Conservation (phyloP, 2,113 vertebrate genomes). For the Panthera uncia region DNA sequence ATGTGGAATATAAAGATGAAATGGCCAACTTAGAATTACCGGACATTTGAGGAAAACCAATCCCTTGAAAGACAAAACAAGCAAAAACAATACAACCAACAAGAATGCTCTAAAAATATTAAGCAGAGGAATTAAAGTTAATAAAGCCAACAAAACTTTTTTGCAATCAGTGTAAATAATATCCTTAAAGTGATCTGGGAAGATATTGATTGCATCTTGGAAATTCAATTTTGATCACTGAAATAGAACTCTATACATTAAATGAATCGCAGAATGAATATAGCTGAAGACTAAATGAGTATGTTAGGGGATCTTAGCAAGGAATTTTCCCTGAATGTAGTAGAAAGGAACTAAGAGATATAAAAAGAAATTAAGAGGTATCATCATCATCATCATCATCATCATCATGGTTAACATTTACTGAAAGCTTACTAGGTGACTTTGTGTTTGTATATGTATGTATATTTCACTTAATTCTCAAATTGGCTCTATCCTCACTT, state of each 20-base stretch:
- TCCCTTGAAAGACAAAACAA: neutral
- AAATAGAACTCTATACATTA: neutral
- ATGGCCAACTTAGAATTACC: neutral
- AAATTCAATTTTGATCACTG: conserved; percentile 5
- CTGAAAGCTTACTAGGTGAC: neutral
- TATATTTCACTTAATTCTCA: neutral
- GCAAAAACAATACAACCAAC: neutral
- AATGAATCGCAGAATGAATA: neutral
- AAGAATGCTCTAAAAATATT: neutral
- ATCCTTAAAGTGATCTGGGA: neutral
- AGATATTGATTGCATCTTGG: neutral
- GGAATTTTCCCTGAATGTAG: neutral
- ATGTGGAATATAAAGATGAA: conserved; percentile 31
- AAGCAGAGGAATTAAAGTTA: neutral
- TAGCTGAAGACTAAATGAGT: neutral
- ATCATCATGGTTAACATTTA: neutral
- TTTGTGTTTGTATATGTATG: neutral
- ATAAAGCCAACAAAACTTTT: neutral
- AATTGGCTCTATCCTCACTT: neutral
- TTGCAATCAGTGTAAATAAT: neutral
- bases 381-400: neutral
- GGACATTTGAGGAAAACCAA: conserved; percentile 13
- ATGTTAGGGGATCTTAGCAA: neutral
- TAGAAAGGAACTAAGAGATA: conserved; percentile 4
- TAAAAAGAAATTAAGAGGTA: neutral